Evolutionary conservation across 2,888 invertebrate genomes (phyloP).

Genomic region (Aplocera efformata): DNA sequence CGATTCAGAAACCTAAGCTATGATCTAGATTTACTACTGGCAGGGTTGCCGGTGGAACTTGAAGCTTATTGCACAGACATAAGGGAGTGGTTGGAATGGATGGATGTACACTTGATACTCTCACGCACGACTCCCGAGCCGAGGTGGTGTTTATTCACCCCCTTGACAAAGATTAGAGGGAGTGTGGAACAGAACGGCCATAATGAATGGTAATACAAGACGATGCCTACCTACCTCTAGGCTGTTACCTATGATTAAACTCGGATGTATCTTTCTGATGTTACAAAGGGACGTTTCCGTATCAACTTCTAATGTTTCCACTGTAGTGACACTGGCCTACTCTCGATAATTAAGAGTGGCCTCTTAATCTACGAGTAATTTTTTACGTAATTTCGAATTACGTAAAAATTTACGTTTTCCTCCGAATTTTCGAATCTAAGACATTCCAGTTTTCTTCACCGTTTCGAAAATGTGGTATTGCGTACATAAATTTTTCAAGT

Average conservation of each 20-base stretch:
- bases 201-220: conserved; percentile 13
- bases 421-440: no score
- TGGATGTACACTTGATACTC: conserved; percentile 54
- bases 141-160: conserved; percentile 67
- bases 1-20: conserved; percentile 49
- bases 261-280: no score
- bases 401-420: no score
- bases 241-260: no score
- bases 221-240: background rate
- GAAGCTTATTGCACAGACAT: conserved; percentile 23
- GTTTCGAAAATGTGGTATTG: no score
- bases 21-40: conserved; percentile 51
- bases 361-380: no score
- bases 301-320: background rate
- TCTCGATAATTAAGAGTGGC: no score
- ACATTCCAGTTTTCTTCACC: no score
- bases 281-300: no score
- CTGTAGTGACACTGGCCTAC: no score
- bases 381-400: no score
- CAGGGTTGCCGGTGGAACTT: conserved; percentile 24
- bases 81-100: conserved; percentile 19
- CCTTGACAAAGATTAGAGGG: conserved; percentile 40
- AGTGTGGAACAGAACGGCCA: conserved; percentile 13
- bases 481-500: no score
- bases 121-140: conserved; percentile 58